Conservation (phyloP, 2,888 invertebrate genomes). For the Tipula lateralis region DNA sequence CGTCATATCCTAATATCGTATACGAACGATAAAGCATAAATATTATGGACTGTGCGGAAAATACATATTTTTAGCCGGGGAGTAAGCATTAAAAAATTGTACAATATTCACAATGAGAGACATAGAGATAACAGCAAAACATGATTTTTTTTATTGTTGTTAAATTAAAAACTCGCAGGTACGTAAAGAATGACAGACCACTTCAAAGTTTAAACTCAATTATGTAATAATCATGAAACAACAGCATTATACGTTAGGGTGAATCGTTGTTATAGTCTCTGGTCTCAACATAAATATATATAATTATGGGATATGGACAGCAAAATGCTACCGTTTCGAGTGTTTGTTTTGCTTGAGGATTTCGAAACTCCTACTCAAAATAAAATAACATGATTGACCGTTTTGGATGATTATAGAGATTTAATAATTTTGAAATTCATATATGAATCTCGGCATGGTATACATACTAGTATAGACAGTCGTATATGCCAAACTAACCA, state of each 20-base stretch:
- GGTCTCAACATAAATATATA: background rate
- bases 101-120: background rate
- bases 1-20: background rate
- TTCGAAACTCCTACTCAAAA: background rate
- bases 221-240: constrained; percentile 25
- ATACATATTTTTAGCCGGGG: background rate
- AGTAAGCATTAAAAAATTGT: background rate
- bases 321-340: background rate
- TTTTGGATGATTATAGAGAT: background rate
- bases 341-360: background rate
- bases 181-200: constrained; percentile 6
- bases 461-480: background rate
- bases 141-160: background rate
- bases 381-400: background rate
- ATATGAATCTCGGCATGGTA: background rate
- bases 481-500: background rate
- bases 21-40: background rate
- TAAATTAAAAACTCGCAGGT: constrained; percentile 24
- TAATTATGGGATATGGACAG: background rate
- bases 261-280: background rate
- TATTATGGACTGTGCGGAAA: background rate
- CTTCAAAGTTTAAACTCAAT: constrained; percentile 29
- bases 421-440: background rate
- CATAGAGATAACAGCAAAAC: background rate
- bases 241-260: constrained; percentile 7